Base-by-base conservation (phyloP, 2,797 vertebrate genomes). In the Ficedula albicollis region DNA sequence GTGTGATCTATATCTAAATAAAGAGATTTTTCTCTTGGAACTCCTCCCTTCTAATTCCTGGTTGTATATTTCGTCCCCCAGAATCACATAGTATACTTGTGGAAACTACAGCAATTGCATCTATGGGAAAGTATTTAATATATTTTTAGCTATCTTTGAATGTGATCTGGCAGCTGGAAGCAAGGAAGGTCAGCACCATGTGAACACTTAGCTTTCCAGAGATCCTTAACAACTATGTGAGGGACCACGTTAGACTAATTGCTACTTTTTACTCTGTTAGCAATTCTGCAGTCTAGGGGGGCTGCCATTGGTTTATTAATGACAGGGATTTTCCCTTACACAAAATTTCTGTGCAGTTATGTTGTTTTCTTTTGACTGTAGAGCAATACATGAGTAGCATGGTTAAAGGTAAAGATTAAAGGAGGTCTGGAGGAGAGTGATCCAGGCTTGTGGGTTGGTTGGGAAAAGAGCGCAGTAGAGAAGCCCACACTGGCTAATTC, bases 71-170 rank as follows among this genome's bases (percentile, higher is more conserved):
- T 87, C 1, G 18, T 84, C 85, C 94, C 74, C 39, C 52, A 80
- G 86, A 91, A 94, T 88, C 95, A 94, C 18, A 11, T 76, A 86
- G 89, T 81, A 93, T 90, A 38, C 84, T 92, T 92, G 95, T 97
- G 95, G 95, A 96, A 96, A 93, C 69, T 66, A 44, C 92, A 89
- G 95, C 92, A 96, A 43, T 97, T 96, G 96, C 95, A 93, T 94
- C 94, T 86, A 93, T 95, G 95, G 95, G 96, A 96, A 97, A 97
- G 82, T 96, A 97, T 97, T 95, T 96, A 81, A 90, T 97, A 14
- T 97, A 97, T 97, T 97, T 96, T 97, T 97, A 97, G 95, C 95
- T 92, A 58, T 93, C 92, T 96, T 92, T 96, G 84, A 96, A 94
- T 95, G 89, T 86, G 89, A 93, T 92, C 89, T 91, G 93, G 94